Base-by-base conservation (phyloP, 2,797 vertebrate species). In the Argyrosomus regius region DNA sequence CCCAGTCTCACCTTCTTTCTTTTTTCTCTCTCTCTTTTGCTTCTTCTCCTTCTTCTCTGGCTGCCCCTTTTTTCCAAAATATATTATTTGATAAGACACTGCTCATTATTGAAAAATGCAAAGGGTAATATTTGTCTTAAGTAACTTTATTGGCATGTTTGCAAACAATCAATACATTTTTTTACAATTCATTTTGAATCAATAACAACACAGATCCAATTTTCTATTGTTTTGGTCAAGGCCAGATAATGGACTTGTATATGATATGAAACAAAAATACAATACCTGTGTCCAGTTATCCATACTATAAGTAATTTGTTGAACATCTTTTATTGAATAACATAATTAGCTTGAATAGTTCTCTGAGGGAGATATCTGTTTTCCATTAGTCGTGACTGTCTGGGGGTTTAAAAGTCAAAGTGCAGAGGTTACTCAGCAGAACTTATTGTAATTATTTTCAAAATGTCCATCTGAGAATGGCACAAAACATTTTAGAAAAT, bases 161-260 rank as follows among this genome's bases (percentile, higher is more conserved):
- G 75, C 74, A 87, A 91, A 83, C 75, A 82, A 90, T 94, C 88
- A 83, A 92, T 92, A 61, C 67, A 87, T 90, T 81, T 9, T 84
- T 85, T 87, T 78, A 80, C 60, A 77, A 73, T 86, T 89, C 77
- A 91, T 89, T 91, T 90, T 50, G 64, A 89, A 91, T 92, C 86
- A 83, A 91, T 91, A 70, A 73, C 49, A 67, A 61, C 72, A 49
- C 57, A 54, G 64, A 86, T 88, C 69, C 75, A 84, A 81, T 85
- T 83, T 86, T 75, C 72, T 70, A 71, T 77, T 67, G 59, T 87
- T 89, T 90, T 77, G 78, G 87, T 85, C 83, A 82, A 91, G 72
- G 88, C 62, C 78, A 78, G 81, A 78, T 84, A 89, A 84, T 86
- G 75, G 60, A 84, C 50, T 68, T 67, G 72, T 81, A 53, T 53